Evolutionary conservation across 2,113 vertebrate species (phyloP).

Genomic region (Tympanuchus pallidicinctus): DNA sequence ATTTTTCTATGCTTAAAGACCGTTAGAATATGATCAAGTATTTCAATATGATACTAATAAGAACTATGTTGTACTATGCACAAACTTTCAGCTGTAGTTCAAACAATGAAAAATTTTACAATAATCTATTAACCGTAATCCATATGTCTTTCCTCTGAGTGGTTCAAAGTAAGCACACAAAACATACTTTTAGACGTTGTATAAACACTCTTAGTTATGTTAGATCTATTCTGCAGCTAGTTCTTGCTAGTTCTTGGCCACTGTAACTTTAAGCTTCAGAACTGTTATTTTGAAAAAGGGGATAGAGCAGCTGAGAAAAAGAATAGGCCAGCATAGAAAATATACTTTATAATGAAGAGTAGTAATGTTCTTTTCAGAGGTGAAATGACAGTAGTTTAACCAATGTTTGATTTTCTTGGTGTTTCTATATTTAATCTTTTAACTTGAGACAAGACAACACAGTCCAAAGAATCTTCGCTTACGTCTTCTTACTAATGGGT

Average conservation of each 20-base stretch:
- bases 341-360: constrained; percentile 80
- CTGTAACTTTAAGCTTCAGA: constrained; percentile 68
- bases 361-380: constrained; percentile 75
- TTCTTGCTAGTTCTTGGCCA: constrained; percentile 46
- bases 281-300: constrained; percentile 47
- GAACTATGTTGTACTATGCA: constrained; percentile 75
- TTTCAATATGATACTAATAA: constrained; percentile 69
- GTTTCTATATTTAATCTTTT: constrained; percentile 72
- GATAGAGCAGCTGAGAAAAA: constrained; percentile 35
- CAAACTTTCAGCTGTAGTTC: constrained; percentile 62
- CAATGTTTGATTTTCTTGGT: constrained; percentile 74
- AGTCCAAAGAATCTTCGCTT: constrained; percentile 98
- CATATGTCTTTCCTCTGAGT: constrained; percentile 64
- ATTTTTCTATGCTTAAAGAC: constrained; percentile 76
- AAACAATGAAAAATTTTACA: constrained; percentile 62
- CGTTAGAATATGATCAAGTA: constrained; percentile 67
- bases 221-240: constrained; percentile 47
- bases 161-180: constrained; percentile 71
- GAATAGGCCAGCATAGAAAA: constrained; percentile 85
- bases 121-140: constrained; percentile 70
- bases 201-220: constrained; percentile 64
- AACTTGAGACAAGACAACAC: constrained; percentile 96
- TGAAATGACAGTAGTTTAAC: constrained; percentile 79
- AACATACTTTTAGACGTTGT: constrained; percentile 68
- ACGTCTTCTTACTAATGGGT: constrained; percentile 93